Evolutionary conservation across 2,797 vertebrate genomes (phyloP).

Genomic region (Kryptolebias ocellatus): DNA sequence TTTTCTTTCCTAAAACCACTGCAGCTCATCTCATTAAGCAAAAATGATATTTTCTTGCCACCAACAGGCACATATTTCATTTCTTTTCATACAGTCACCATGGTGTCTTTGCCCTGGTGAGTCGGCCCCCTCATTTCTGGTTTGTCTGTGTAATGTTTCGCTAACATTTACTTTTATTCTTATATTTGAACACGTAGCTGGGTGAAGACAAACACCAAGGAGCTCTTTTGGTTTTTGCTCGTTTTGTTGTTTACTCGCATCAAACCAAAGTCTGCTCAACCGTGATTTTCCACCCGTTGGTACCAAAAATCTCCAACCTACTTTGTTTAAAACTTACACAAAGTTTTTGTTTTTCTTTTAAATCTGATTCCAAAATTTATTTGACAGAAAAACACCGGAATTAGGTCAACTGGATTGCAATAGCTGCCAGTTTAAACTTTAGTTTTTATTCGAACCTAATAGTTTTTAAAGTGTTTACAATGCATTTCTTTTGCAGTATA

Average conservation of each 20-base stretch:
- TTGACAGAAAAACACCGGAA: not conserved
- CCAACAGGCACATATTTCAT: not conserved
- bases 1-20: no score
- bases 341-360: not conserved
- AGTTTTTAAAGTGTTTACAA: constrained; percentile 67
- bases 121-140: no score
- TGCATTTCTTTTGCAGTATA: constrained; percentile 52
- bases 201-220: no score
- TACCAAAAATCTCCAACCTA: not conserved
- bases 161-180: not conserved
- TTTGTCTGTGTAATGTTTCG: not conserved
- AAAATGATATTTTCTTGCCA: not conserved
- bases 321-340: not conserved
- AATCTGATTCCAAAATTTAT: not conserved
- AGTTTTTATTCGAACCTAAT: constrained; percentile 9
- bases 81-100: not conserved
- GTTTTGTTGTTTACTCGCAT: constrained; percentile 2
- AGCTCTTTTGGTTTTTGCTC: not conserved
- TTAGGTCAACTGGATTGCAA: constrained; percentile 15
- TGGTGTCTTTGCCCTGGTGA: no score
- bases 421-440: constrained; percentile 24
- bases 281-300: no score
- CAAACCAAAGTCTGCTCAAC: not conserved
- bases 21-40: not conserved
- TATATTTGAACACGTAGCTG: not conserved